Conservation (phyloP, 2,797 vertebrate species). For the Enteromius fasciolatus region DNA sequence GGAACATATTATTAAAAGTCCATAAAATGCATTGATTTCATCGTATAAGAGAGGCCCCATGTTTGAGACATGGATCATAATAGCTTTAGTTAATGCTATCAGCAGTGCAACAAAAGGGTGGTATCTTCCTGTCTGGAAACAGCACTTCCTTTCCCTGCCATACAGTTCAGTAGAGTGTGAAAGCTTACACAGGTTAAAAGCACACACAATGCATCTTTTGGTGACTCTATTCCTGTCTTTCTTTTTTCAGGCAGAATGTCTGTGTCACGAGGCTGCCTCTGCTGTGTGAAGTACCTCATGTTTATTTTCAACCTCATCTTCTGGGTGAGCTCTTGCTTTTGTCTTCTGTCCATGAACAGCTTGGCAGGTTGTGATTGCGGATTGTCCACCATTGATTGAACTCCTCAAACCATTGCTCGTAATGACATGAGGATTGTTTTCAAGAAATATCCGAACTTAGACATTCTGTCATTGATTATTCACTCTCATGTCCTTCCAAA, state of each 20-base stretch:
- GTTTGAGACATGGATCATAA: not conserved
- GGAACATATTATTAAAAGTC: not conserved
- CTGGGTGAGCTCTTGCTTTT: constrained; percentile 79
- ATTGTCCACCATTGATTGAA: not conserved
- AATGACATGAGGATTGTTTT: not conserved
- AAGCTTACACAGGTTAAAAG: constrained; percentile 8
- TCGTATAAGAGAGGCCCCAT: not conserved
- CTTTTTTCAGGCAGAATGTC: constrained; percentile 76
- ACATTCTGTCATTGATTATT: not conserved
- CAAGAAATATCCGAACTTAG: too few species aligned
- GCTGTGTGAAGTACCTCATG: constrained; percentile 88
- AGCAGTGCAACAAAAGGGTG: constrained; percentile 64
- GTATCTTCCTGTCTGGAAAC: constrained; percentile 75
- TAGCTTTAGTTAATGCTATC: constrained; percentile 47
- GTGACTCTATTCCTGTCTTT: constrained; percentile 32
- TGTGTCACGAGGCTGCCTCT: constrained; percentile 76
- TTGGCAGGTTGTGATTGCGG: too few species aligned
- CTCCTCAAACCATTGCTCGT: not conserved
- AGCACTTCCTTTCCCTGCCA: constrained; percentile 68
- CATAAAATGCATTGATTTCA: not conserved
- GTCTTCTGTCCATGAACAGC: not conserved
- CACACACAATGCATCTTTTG: not conserved
- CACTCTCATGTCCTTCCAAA: too few species aligned
- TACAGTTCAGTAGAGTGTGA: constrained; percentile 53
- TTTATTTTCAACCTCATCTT: constrained; percentile 89